Evolutionary conservation across 2,888 invertebrate genomes (phyloP), one percentile per base, ranked within the genome.

Genomic region (Rhagonycha lutea): DNA sequence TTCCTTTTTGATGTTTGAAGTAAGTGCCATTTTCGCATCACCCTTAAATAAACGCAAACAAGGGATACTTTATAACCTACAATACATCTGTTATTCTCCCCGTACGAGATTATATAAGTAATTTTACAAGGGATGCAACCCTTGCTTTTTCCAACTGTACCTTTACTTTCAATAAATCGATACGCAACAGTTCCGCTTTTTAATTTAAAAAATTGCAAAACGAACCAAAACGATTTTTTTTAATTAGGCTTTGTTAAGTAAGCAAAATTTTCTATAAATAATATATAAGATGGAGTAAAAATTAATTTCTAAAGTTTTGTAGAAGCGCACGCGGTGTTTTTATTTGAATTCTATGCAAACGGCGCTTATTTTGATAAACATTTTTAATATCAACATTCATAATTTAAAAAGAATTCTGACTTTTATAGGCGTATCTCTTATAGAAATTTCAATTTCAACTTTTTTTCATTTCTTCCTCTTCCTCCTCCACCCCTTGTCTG

Each of bases 41-140:
- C 69, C 18, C 61, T 14, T 62, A 75, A 78, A 78, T 74, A 72
- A 78, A 76, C 68, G 68, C 73, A 77, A 76, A 75, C 77, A 79
- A 80, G 79, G 81, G 80, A 79, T 80, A 79, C 77, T 80, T 81
- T 77, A 77, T 76, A 72, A 74, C 79, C 78, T 80, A 82, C 83
- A 84, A 84, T 86, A 84, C 85, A 85, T 86, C 85, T 85, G 86
- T 85, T 85, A 83, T 84, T 81, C 83, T 82, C 82, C 83, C 80
- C 79, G 80, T 80, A 82, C 76, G 81, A 84, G 84, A 85, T 85
- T 85, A 85, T 81, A 81, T 81, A 82, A 83, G 82, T 83, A 85
- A 84, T 84, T 83, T 80, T 83, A 79, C 78, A 81, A 82, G 84
- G 84, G 84, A 80, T 78, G 79, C 80, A 82, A 81, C 82, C 83